Evolutionary conservation across 2,113 vertebrate species (phyloP).

Genomic region (Hippopotamus amphibius): DNA sequence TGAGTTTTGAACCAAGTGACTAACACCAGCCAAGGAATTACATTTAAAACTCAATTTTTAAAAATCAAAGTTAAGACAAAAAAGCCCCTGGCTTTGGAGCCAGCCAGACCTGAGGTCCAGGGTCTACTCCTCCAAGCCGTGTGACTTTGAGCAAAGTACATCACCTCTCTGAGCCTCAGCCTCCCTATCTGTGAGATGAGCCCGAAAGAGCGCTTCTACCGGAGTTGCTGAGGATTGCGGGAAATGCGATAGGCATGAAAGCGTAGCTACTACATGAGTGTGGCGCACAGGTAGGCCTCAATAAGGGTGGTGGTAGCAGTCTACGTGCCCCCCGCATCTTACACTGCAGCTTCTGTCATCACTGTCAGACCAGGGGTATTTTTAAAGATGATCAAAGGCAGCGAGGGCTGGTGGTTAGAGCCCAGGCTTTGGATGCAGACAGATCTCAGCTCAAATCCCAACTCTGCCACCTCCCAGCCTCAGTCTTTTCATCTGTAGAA

Average conservation of each 20-base stretch:
- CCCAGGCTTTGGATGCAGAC: neutral
- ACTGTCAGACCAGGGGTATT: neutral
- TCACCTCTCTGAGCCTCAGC: neutral
- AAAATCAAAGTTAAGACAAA: neutral
- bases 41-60: neutral
- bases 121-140: neutral
- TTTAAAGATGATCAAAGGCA: neutral
- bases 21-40: neutral
- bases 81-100: neutral
- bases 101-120: neutral
- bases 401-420: neutral
- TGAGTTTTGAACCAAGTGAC: neutral
- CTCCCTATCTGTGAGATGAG: neutral
- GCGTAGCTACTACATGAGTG: rapidly evolving
- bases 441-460: neutral
- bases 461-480: neutral
- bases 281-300: neutral
- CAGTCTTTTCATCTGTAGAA: neutral
- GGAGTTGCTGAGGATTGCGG: rapidly evolving
- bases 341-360: rapidly evolving
- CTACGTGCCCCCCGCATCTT: rapidly evolving
- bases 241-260: neutral
- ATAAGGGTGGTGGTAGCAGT: rapidly evolving
- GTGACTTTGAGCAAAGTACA: neutral
- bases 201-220: rapidly evolving